These are phyloP conservation scores for Leiothrix lutea DNA, from an alignment of 2,113 vertebrate genomes.

Conservation along the genomic window DNA sequence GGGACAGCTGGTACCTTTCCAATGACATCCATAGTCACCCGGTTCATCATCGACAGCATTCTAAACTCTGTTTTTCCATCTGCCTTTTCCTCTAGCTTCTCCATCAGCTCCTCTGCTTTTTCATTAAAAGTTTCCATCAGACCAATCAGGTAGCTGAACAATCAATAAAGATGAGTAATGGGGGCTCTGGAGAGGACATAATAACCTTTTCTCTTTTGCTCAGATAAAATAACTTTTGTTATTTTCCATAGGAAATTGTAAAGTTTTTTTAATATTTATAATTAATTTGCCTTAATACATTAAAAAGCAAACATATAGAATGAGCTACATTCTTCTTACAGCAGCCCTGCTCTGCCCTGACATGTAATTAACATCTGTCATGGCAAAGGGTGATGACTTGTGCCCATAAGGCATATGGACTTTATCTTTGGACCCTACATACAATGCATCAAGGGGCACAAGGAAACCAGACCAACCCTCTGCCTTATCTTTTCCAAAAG, in stretches of 20 bases:
- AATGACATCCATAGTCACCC: conserved; percentile 74
- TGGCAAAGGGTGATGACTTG: neutral
- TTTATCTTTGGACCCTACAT: neutral
- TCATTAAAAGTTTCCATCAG: conserved; percentile 80
- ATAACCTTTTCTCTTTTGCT: neutral
- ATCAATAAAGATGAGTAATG: conserved; percentile 12
- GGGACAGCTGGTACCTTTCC: conserved; percentile 69
- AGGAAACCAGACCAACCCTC: neutral
- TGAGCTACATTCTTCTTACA: neutral
- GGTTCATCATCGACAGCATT: conserved; percentile 75
- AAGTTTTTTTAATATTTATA: neutral
- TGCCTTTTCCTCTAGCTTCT: conserved; percentile 73
- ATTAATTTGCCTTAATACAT: neutral
- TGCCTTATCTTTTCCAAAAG: neutral
- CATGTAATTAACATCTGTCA: neutral
- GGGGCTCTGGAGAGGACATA: neutral
- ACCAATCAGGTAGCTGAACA: conserved; percentile 74
- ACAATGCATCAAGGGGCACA: neutral
- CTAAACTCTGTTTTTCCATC: conserved; percentile 73
- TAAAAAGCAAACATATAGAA: neutral
- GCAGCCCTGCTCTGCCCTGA: neutral
- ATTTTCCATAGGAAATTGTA: neutral
- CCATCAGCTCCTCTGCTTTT: conserved; percentile 79
- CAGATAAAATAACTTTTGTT: neutral
- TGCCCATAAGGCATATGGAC: neutral